Percentiles rank a stretch among this genome's conserved stretches.
phyloP scores from a whole-genome alignment of 2,888 invertebrate genomes.

The Agriopis aurantiaria region DNA sequence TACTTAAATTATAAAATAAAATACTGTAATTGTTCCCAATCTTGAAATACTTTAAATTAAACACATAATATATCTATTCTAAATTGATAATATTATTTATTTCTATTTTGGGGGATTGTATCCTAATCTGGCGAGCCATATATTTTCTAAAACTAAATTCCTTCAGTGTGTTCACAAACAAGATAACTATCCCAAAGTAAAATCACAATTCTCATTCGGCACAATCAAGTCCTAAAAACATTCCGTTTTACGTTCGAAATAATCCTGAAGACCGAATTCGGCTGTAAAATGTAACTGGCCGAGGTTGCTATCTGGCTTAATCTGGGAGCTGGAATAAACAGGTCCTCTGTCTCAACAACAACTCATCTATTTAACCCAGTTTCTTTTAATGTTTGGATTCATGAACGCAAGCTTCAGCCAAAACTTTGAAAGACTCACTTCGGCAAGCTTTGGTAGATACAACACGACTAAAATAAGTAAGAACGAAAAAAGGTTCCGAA shows the following conservation, averaged over 20 bases:
- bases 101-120: too few species aligned
- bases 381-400: not conserved
- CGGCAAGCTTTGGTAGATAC: too few species aligned
- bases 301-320: conserved; percentile 24
- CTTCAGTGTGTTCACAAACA: conserved; percentile 5
- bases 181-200: conserved; percentile 19
- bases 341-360: conserved; percentile 17
- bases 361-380: conserved; percentile 21
- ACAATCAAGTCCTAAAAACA: conserved; percentile 29
- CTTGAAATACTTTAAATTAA: too few species aligned
- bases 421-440: not conserved
- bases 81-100: too few species aligned
- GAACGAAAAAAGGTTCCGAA: too few species aligned
- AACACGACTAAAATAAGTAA: not conserved
- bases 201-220: conserved; percentile 28
- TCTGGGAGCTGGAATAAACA: conserved; percentile 27
- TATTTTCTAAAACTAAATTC: not conserved
- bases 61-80: too few species aligned
- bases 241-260: conserved; percentile 41
- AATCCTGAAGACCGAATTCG: conserved; percentile 40
- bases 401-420: not conserved
- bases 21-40: too few species aligned
- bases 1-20: too few species aligned
- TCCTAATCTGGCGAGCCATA: not conserved
- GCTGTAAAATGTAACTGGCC: conserved; percentile 44